phyloP scores from a whole-genome alignment of 2,888 invertebrate species.

The Agrotis segetum region DNA sequence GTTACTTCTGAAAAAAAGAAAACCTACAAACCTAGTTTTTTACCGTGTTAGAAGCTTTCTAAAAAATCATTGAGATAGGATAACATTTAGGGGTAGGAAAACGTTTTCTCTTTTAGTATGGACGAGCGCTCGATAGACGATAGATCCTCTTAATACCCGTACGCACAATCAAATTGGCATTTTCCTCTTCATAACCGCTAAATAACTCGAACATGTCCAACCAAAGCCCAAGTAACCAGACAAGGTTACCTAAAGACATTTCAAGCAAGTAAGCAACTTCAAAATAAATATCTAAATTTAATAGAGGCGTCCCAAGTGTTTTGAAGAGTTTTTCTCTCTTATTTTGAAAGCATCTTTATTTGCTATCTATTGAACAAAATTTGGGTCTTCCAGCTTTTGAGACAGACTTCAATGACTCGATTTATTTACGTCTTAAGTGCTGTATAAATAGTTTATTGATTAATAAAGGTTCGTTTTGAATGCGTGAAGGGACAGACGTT shows the following conservation, averaged over 20 bases:
- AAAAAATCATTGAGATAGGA: too few species aligned
- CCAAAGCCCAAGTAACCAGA: constrained; percentile 19
- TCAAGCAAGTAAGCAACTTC: constrained; percentile 50
- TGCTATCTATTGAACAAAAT: constrained; percentile 66
- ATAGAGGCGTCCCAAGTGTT: constrained; percentile 65
- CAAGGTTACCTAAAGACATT: constrained; percentile 41
- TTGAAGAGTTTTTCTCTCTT: constrained; percentile 66
- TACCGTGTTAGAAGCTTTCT: too few species aligned
- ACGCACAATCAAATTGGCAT: constrained; percentile 10
- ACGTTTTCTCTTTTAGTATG: too few species aligned
- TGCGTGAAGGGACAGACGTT: neutral
- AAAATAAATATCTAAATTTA: constrained; percentile 68
- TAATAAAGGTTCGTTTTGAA: constrained; percentile 45
- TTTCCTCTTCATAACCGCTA: constrained; percentile 18
- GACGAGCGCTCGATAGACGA: too few species aligned
- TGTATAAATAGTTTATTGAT: constrained; percentile 66
- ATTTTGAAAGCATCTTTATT: constrained; percentile 69
- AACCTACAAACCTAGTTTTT: too few species aligned
- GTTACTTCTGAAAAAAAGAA: too few species aligned
- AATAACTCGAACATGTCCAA: constrained; percentile 16
- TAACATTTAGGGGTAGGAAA: too few species aligned
- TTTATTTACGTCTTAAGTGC: constrained; percentile 72
- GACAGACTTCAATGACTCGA: constrained; percentile 69
- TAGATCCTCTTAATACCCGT: too few species aligned
- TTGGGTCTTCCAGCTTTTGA: constrained; percentile 65